These are phyloP conservation scores for Diorhabda sublineata DNA, from an alignment of 1,140 invertebrate genomes.

Conservation along the genomic window DNA sequence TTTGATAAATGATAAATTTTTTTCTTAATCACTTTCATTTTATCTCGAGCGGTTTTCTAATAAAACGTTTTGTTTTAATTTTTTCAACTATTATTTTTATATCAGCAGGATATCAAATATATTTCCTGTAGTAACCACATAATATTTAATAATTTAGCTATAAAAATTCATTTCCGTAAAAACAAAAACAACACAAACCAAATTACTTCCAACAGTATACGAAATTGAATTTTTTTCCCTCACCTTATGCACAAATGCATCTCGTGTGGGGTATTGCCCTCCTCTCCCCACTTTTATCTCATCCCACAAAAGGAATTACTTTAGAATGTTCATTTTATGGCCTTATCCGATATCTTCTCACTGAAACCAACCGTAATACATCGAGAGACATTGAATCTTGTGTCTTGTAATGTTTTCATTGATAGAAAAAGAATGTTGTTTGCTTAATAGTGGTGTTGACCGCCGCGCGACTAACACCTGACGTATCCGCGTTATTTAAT, in stretches of 20 bases:
- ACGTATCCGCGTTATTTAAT: neutral
- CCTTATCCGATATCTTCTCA: neutral
- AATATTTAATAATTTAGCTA: too few species aligned
- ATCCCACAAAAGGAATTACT: neutral
- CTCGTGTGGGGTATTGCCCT: constrained; percentile 1
- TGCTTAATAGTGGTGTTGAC: neutral
- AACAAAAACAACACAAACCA: too few species aligned
- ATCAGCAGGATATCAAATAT: too few species aligned
- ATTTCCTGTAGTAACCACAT: too few species aligned
- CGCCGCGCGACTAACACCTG: neutral
- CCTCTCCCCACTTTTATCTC: neutral
- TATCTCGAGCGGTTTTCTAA: too few species aligned
- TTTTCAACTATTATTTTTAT: too few species aligned
- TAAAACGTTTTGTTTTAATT: too few species aligned
- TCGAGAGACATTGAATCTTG: neutral
- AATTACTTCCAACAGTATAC: too few species aligned
- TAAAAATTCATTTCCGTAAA: too few species aligned
- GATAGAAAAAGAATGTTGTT: neutral
- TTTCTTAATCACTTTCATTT: too few species aligned
- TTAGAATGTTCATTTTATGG: neutral
- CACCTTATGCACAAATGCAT: neutral
- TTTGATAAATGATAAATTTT: too few species aligned
- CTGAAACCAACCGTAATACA: neutral
- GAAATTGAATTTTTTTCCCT: too few species aligned
- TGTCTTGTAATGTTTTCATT: neutral